These are phyloP conservation scores for Mylabris phalerata DNA, from an alignment of 1,140 invertebrate genomes.

Conservation along the genomic window DNA sequence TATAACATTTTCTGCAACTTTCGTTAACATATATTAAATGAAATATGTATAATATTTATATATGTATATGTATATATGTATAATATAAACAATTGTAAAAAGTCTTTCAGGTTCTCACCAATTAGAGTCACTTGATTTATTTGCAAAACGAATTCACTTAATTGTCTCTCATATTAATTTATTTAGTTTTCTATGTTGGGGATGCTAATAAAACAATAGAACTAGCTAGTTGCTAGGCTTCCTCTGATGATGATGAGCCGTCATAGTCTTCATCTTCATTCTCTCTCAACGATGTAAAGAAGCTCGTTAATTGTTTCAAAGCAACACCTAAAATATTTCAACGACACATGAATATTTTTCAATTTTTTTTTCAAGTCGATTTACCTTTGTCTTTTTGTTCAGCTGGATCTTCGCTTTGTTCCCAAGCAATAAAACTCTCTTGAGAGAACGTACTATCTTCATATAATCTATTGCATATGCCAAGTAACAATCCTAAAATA, in stretches of 20 bases:
- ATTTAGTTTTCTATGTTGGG: slow-evolving; percentile 27
- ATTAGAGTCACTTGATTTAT: slow-evolving; percentile 3
- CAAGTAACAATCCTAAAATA: slow-evolving; percentile 45
- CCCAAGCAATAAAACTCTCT: slow-evolving; percentile 50
- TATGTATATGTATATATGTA: slow-evolving; percentile 24
- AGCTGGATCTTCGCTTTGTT: slow-evolving; percentile 41
- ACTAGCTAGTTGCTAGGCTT: slow-evolving; percentile 29
- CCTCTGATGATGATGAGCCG: slow-evolving; percentile 28
- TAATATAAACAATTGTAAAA: slow-evolving; percentile 36
- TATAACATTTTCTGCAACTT: no score
- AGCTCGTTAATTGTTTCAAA: slow-evolving; percentile 50
- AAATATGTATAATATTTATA: slow-evolving; percentile 2
- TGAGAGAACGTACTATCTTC: slow-evolving; percentile 49
- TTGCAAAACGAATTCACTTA: slow-evolving; percentile 29
- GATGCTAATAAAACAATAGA: slow-evolving; percentile 19
- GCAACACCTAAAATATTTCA: slow-evolving; percentile 43
- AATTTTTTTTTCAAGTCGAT: not conserved
- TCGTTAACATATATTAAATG: no score
- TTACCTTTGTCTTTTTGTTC: slow-evolving; percentile 42
- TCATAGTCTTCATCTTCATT: slow-evolving; percentile 26
- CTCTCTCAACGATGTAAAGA: slow-evolving; percentile 46
- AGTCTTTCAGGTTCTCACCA: slow-evolving; percentile 21
- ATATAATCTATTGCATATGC: slow-evolving; percentile 48
- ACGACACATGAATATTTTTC: not conserved
- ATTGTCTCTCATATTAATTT: slow-evolving; percentile 5